phyloP scores from a whole-genome alignment of 2,113 vertebrate genomes.

The Eretmochelys imbricata region DNA sequence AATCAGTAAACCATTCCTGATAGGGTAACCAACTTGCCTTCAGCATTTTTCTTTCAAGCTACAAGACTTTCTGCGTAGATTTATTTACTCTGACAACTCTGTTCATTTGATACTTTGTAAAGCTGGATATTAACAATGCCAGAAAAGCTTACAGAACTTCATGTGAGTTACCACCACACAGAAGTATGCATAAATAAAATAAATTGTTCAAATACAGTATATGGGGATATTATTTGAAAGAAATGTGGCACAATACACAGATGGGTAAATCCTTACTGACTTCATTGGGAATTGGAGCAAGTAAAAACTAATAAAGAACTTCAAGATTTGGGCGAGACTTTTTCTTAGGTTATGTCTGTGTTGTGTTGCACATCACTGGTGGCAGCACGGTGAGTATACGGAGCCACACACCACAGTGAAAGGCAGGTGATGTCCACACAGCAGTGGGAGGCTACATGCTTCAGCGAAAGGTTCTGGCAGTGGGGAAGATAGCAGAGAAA shows the following conservation, averaged over 20 bases:
- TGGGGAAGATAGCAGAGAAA: not conserved
- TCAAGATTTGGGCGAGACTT: not conserved
- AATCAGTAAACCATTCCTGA: slow-evolving; percentile 37
- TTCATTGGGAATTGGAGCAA: not conserved
- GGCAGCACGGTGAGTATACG: not conserved
- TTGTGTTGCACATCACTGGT: not conserved
- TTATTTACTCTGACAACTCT: slow-evolving; percentile 61
- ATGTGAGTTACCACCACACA: not conserved
- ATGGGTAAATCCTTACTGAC: not conserved
- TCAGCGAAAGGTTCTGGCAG: not conserved
- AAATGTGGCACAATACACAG: not conserved
- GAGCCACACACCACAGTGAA: no score
- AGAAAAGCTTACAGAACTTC: slow-evolving; percentile 25
- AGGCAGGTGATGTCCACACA: no score
- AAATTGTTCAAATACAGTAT: not conserved
- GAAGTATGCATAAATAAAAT: not conserved
- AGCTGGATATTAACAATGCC: not conserved
- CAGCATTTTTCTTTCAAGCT: slow-evolving; percentile 40
- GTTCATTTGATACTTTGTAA: not conserved
- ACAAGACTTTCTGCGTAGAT: slow-evolving; percentile 14
- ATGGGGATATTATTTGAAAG: not conserved
- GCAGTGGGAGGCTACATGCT: not conserved
- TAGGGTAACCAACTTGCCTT: slow-evolving; percentile 49
- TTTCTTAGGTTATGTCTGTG: not conserved
- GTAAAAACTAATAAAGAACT: not conserved